Base-by-base conservation (phyloP, 2,888 invertebrate species). In the Drosophila sordidula region DNA sequence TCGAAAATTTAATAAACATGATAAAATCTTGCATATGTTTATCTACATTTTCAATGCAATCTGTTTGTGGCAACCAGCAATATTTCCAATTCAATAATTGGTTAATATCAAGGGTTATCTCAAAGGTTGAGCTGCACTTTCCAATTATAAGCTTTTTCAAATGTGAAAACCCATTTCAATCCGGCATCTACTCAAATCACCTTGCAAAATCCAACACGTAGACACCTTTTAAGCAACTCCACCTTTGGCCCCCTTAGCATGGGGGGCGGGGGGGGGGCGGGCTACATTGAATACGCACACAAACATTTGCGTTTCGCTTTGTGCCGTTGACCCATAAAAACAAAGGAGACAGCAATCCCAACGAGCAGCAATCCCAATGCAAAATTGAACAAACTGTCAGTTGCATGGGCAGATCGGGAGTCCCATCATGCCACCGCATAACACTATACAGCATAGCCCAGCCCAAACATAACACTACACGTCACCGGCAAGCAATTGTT, bases 311-410 rank as follows among this genome's bases (percentile, higher is more conserved):
- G 6, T 55, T 47, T 47, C 78, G 63, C 65, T 84, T 67, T 80
- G 85, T 70, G 57, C 78, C 64, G 86, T 49, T 87, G 79, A 85
- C 83, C 86, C 80, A 83, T 77, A 79, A 85, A 75, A 78, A 75
- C 79, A 75, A 75, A 63, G 58, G 50, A 34, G 55, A 14, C 26
- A 49, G 42, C 56, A 45, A 38, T 58, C 51, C 55, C 57, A 44
- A 47, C 66, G 50, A 32, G 38, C 55, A 56, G 55, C 47, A 22
- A 55, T 68, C 61, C 54, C 75, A 71, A 78, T 87, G 79, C 79
- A 81, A 78, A 87, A 87, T 85, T 81, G 67, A 83, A 74, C 86
- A 77, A 77, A 69, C 86, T 79, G 88, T 79, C 88, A 82, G 70
- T 70, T 79, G 83, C 88, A 83, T 46, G 57, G 51, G 51, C 51